Base-by-base conservation (phyloP, 2,797 vertebrate species). In the Coregonus ussuriensis region DNA sequence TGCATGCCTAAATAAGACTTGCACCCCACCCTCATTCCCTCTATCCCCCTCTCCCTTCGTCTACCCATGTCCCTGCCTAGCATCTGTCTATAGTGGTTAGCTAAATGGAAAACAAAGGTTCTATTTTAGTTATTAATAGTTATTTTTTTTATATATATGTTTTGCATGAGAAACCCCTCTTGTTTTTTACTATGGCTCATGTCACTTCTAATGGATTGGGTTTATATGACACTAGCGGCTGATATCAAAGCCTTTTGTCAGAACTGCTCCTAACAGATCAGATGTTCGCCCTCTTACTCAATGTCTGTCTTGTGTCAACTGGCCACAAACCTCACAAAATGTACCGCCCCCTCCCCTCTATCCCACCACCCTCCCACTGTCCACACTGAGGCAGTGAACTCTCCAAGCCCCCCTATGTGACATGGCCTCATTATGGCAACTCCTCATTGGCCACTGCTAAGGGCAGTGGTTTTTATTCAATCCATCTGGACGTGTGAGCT, bases 171-270 rank as follows among this genome's bases (percentile, higher is more conserved):
- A 82, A 85, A 85, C n/a, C 65, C 82, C 80, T 59, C 21, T 72
- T 71, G 13, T 74, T 52, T 52, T 4, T 31, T 52, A 16, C 51
- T 52, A 79, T 51, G 74, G 82, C 82, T 77, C 71, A 31, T 81
- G 88, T 83, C 81, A 84, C 85, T 78, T 72, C 78, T 91, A 91
- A 92, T 11, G 41, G 41, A 47, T 47, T 47, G 9, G 41, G 11
- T 47, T 47, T 47, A 47, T 47, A 47, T 92, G 87, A 89, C 81
- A 77, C 85, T 87, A 90, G 87, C 84, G 84, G 89, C 67, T 79
- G 53, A 86, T 88, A 85, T 92, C 88, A 90, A 93, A 93, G 91
- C 71, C n/a, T 63, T 18, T 25, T 82, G 74, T 76, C 66, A 78
- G 76, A 86, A 84, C 84, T 82, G 75, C 77, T 37, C 77, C 79